phyloP scores from a whole-genome alignment of 2,113 vertebrate species.

The Mystacornis crossleyi region DNA sequence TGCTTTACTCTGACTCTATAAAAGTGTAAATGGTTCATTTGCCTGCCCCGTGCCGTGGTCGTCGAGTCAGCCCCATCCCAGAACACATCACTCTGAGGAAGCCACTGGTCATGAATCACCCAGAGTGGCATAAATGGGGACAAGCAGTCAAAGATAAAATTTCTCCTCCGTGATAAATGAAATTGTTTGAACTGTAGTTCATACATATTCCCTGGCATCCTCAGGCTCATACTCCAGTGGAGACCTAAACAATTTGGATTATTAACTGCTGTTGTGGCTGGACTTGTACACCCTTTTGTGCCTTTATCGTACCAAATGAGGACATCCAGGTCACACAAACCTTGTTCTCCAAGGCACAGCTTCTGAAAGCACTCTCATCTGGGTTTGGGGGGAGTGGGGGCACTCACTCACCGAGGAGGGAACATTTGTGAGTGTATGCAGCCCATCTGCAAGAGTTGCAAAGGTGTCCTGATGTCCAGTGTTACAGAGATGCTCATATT shows the following conservation, averaged over 20 bases:
- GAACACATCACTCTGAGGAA: not conserved
- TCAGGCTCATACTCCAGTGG: not conserved
- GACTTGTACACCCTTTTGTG: not conserved
- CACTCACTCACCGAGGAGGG: not conserved
- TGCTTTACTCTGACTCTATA: not conserved
- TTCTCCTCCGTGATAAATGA: not conserved
- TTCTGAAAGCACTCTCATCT: not conserved
- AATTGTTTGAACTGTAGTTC: constrained; percentile 6
- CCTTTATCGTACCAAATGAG: not conserved
- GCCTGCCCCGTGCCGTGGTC: accelerated
- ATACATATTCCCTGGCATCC: not conserved
- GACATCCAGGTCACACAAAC: not conserved
- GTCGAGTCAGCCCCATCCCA: accelerated
- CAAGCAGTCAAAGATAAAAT: not conserved
- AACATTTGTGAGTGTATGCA: not conserved
- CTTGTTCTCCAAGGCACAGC: not conserved
- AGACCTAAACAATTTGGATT: not conserved
- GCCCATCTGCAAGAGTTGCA: not conserved
- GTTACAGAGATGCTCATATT: not conserved
- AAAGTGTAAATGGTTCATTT: not conserved
- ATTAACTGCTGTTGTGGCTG: not conserved
- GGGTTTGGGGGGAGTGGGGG: not conserved
- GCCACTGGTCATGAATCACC: not conserved
- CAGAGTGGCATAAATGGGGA: not conserved
- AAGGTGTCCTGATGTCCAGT: not conserved